Conservation (phyloP, 2,888 invertebrate species). For the Bombylius major region DNA sequence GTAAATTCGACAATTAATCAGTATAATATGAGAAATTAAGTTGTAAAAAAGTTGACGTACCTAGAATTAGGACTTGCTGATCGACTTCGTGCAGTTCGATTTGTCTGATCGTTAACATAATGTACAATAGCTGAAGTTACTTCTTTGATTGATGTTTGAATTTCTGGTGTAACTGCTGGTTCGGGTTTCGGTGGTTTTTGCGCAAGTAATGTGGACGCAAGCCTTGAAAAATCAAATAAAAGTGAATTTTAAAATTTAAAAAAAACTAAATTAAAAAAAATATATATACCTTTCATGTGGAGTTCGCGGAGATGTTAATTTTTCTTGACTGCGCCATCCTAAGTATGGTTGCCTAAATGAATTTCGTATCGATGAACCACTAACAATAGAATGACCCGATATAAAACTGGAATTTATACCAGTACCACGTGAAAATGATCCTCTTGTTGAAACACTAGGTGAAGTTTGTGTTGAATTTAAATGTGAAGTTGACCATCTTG, state of each 20-base stretch:
- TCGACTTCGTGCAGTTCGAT: constrained; percentile 39
- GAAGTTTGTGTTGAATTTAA: constrained; percentile 62
- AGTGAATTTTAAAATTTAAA: not conserved
- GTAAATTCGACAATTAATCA: too few species aligned
- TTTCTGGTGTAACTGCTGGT: constrained; percentile 43
- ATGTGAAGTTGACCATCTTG: constrained; percentile 60
- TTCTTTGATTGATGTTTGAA: constrained; percentile 79
- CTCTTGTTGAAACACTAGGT: constrained; percentile 59
- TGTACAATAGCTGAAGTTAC: constrained; percentile 88
- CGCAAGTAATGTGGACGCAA: constrained; percentile 53
- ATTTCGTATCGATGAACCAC: constrained; percentile 37
- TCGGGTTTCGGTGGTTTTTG: constrained; percentile 38
- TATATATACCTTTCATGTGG: constrained; percentile 60
- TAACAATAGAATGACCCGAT: constrained; percentile 52
- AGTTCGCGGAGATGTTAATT: constrained; percentile 64
- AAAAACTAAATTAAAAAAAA: not conserved
- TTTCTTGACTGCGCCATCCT: constrained; percentile 81
- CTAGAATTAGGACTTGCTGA: constrained; percentile 37
- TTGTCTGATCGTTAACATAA: constrained; percentile 66
- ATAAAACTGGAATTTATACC: constrained; percentile 37
- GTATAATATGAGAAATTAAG: too few species aligned
- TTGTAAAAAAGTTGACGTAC: constrained; percentile 19
- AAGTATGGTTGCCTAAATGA: constrained; percentile 80
- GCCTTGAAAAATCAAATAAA: constrained; percentile 30
- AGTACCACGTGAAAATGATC: constrained; percentile 52